Evolutionary conservation across 2,888 invertebrate genomes (phyloP).

Genomic region (Leucozona laternaria): DNA sequence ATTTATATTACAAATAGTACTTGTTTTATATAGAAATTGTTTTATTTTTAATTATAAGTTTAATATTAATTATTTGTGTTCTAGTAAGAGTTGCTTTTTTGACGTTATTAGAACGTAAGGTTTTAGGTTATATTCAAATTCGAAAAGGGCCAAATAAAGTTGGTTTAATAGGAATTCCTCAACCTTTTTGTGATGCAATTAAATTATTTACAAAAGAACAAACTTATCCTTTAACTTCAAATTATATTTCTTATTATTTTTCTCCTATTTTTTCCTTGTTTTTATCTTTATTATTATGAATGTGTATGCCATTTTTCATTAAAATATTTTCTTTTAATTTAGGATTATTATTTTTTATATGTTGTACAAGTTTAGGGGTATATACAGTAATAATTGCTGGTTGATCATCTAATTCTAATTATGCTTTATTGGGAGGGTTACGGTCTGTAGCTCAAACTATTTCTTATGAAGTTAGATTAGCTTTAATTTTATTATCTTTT

Average conservation of each 20-base stretch:
- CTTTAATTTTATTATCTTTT: slow-evolving; percentile 87
- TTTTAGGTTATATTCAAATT: slow-evolving; percentile 89
- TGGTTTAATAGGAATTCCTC: slow-evolving; percentile 86
- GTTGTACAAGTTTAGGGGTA: slow-evolving; percentile 87
- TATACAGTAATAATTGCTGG: slow-evolving; percentile 88
- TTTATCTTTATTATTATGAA: slow-evolving; percentile 86
- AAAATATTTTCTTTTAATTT: slow-evolving; percentile 86
- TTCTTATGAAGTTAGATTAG: slow-evolving; percentile 90
- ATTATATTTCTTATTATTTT: slow-evolving; percentile 87
- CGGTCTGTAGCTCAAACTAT: slow-evolving; percentile 89
- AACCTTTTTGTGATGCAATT: slow-evolving; percentile 90
- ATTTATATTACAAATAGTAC: slow-evolving; percentile 85
- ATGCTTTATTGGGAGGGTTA: slow-evolving; percentile 88
- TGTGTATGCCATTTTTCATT: slow-evolving; percentile 86
- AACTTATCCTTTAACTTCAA: slow-evolving; percentile 85
- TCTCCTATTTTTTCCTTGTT: slow-evolving; percentile 86
- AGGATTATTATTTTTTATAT: slow-evolving; percentile 87
- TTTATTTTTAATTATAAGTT: slow-evolving; percentile 83
- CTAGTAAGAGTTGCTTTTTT: slow-evolving; percentile 89
- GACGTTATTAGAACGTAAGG: slow-evolving; percentile 89
- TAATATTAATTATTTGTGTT: slow-evolving; percentile 86
- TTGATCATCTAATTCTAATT: slow-evolving; percentile 89
- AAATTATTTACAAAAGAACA: slow-evolving; percentile 89
- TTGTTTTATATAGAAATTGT: slow-evolving; percentile 84
- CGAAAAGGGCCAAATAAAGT: slow-evolving; percentile 91